Evolutionary conservation across 2,113 vertebrate species (phyloP).

Genomic region (Lasiurus borealis): DNA sequence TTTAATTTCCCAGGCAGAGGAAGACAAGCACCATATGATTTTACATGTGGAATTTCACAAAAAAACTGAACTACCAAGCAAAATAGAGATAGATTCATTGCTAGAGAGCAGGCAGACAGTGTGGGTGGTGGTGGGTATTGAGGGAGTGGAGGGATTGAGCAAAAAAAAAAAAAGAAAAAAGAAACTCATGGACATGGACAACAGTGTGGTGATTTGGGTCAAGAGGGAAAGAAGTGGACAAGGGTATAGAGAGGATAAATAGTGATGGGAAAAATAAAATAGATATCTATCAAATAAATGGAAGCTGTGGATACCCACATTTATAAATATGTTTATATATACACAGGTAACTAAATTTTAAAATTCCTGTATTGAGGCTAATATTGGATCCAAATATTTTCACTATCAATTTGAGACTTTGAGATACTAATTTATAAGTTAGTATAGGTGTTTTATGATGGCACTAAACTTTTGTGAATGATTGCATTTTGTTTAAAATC

Average conservation of each 20-base stretch:
- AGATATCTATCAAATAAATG: background rate
- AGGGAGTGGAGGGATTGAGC: background rate
- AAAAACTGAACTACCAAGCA: background rate
- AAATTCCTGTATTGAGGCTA: background rate
- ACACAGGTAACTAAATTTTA: background rate
- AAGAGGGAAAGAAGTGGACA: background rate
- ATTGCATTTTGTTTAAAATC: conserved; percentile 1
- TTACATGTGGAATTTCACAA: background rate
- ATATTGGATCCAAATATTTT: background rate
- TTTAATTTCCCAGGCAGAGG: background rate
- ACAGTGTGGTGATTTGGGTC: background rate
- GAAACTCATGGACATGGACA: background rate
- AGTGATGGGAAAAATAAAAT: background rate
- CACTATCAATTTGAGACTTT: background rate
- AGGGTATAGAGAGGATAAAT: background rate
- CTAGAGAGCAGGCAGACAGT: background rate
- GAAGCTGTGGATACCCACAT: background rate
- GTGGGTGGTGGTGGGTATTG: background rate
- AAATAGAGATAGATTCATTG: background rate
- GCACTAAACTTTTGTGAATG: background rate
- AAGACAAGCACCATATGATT: background rate
- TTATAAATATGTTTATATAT: background rate
- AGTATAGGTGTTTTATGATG: background rate
- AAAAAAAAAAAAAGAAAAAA: background rate
- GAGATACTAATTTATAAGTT: background rate